Evolutionary conservation across 2,113 vertebrate genomes (phyloP).

Genomic region (Clarias macrocephalus): DNA sequence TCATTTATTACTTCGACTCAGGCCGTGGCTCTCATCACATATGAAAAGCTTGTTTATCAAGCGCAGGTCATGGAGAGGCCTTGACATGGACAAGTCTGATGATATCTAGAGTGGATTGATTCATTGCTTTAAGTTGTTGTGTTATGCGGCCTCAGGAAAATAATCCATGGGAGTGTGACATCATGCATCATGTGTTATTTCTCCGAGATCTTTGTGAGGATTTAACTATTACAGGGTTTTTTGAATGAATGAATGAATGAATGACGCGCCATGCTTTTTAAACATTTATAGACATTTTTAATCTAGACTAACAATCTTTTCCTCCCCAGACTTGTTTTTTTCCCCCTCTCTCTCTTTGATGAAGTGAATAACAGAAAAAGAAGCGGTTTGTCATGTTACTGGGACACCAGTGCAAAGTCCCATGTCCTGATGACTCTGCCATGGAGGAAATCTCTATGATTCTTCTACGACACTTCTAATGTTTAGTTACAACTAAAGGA

Average conservation of each 20-base stretch:
- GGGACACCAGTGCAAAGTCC: background rate
- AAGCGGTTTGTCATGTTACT: background rate
- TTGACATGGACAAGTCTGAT: background rate
- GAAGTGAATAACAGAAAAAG: background rate
- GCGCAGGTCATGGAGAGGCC: background rate
- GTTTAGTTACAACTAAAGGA: background rate
- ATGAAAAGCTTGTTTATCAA: background rate
- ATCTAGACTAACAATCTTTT: background rate
- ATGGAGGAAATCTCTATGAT: background rate
- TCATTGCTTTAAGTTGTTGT: background rate
- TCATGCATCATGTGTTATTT: background rate
- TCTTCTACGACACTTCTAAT: background rate
- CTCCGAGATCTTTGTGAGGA: background rate
- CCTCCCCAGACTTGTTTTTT: background rate
- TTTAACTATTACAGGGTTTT: background rate
- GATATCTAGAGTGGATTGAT: background rate
- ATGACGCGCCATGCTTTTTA: too few species aligned
- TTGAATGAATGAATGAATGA: background rate
- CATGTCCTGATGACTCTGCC: background rate
- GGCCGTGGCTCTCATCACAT: background rate
- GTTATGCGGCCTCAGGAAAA: background rate
- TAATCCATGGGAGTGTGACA: background rate
- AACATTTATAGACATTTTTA: background rate
- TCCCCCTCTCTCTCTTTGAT: background rate
- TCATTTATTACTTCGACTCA: background rate